Evolutionary conservation across 2,113 vertebrate species (phyloP), one percentile per base, ranked within the genome.

Genomic region (Asarcornis scutulata): DNA sequence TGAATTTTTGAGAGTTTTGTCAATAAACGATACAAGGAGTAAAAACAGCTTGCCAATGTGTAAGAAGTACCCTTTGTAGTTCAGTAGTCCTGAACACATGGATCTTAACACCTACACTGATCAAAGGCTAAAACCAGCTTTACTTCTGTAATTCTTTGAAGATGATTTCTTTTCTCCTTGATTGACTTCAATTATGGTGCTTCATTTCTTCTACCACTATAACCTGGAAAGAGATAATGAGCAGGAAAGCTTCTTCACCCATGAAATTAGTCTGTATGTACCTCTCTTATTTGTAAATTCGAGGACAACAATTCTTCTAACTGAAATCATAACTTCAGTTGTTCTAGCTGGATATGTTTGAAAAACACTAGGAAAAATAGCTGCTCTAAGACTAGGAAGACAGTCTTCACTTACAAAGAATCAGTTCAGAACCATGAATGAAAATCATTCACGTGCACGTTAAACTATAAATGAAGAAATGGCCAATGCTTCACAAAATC

Each of bases 141-240:
- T 64, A 63, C 16, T 23, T 63, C 59, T 18, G 21, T 18, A 26
- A 6, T 10, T 15, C 92, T 34, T 36, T 8, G 11, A 79, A 86
- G 68, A 90, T 62, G 10, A 81, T 83, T 95, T 89, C 59, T 66
- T 92, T 96, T 97, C 90, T 92, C 85, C 82, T 92, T 97, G 88
- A 95, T 94, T 94, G 96, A 93, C 92, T 96, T 95, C 95, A 94
- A 97, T 97, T 97, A 97, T 2, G 11, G n/a, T 25, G 88, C 67
- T 93, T 96, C 64, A 77, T 78, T 95, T 94, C 93, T 68, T 75
- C 83, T 38, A 67, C 63, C 89, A 93, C 91, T 83, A 63, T 66
- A 89, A 96, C 80, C 80, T 92, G 89, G 88, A 86, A 86, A 91
- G 92, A 95, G 87, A 92, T 91, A 96, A 94, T 89, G 95, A 97